Base-by-base conservation (phyloP, 2,113 vertebrate genomes). In the Pluvialis apricaria region DNA sequence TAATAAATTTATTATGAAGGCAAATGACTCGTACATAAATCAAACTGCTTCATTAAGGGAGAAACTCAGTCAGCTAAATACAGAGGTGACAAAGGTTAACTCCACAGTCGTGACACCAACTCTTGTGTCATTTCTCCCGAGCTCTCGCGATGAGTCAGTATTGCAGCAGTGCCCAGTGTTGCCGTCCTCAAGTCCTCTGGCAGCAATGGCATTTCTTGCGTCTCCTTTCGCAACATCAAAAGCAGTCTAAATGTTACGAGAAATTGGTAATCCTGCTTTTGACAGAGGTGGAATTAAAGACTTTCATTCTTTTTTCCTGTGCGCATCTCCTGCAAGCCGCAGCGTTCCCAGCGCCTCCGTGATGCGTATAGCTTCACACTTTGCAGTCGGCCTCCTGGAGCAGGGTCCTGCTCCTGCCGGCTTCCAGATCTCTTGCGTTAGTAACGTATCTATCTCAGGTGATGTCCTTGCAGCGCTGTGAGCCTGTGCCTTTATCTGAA, bases 1-100 rank as follows among this genome's bases (percentile, higher is more conserved):
- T 98, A 97, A 97, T 98, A 97, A 95, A 97, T 98, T 97, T 96
- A 95, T 98, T 96, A 98, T 95, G 98, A 98, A 98, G 96, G 97
- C 93, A 97, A 96, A 98, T 91, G 87, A 88, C 79, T 90, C 65
- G 2, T 69, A 54, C 95, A 95, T 97, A 97, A 97, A 97, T 98
- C 96, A 97, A 75, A 88, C 81, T 66, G 83, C 82, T 97, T 98
- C 90, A 80, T 97, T 97, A 97, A 86, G 90, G 89, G 94, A 78
- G 94, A 77, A 54, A 82, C 57, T 96, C 84, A 20, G 85, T 91
- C 65, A 62, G 92, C 96, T 88, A 88, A 85, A 94, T 52, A 29
- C 15, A 34, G 84, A 89, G 88, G 94, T 96, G 88, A 25, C 44
- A 76, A 70, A 95, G 96, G 97, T 98, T 97, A 97, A 97, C 96